phyloP scores from a whole-genome alignment of 2,888 invertebrate genomes.

The Adelphocoris suturalis region DNA sequence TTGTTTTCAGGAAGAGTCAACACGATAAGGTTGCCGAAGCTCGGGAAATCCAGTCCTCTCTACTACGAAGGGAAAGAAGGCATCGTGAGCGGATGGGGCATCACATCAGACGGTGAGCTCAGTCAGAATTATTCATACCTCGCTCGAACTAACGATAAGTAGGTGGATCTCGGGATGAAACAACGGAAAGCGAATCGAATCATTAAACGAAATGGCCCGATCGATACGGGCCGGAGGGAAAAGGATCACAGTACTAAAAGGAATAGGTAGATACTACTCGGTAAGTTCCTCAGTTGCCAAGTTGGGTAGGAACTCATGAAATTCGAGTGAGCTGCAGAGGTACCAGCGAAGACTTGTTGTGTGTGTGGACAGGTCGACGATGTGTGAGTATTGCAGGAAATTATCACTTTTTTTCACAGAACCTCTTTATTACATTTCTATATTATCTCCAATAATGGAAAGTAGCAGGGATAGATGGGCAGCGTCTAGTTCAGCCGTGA shows the following conservation, averaged over 20 bases:
- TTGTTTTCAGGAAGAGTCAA: constrained; percentile 18
- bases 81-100: constrained; percentile 57
- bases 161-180: background rate
- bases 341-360: too few species aligned
- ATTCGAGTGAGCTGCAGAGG: too few species aligned
- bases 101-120: constrained; percentile 53
- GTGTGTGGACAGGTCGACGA: too few species aligned
- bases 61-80: constrained; percentile 56
- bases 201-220: background rate
- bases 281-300: too few species aligned
- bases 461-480: too few species aligned
- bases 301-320: too few species aligned
- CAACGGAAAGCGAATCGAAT: background rate
- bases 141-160: background rate
- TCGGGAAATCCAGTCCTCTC: constrained; percentile 11
- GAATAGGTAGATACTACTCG: background rate
- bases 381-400: too few species aligned
- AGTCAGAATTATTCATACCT: constrained; percentile 24
- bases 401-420: too few species aligned
- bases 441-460: too few species aligned
- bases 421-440: too few species aligned
- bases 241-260: background rate
- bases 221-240: background rate
- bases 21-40: constrained; percentile 45
- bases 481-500: too few species aligned